Evolutionary conservation across 2,888 invertebrate species (phyloP), one percentile per base, ranked within the genome.

Genomic region (Platycheirus albimanus): DNA sequence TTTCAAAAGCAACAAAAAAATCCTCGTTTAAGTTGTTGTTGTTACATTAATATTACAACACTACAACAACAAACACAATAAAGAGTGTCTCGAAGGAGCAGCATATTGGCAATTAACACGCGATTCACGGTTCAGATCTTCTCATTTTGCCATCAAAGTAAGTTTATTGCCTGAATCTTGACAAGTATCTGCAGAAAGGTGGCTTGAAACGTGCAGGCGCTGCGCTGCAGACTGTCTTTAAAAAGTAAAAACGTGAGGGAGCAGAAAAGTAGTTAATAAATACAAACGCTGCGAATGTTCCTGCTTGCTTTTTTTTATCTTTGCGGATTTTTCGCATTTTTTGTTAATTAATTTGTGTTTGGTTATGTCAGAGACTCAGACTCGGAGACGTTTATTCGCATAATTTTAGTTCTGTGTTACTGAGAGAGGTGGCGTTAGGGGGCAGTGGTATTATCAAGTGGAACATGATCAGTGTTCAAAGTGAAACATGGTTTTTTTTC

Each of bases 31-130:
- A 28, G 47, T 19, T 51, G 28, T 69, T 43, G 56, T 20, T 43
- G 11, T 15, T 24, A 30, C n/a, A n/a, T n/a, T 13, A 8, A 1
- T 58, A 70, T 77, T 71, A 67, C 71, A 67, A 61, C 71, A 66
- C 47, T 76, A 51, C n/a, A n/a, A n/a, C n/a, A n/a, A n/a, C n/a
- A n/a, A n/a, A n/a, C n/a, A n/a, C n/a, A 45, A 61, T 76, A 81
- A 70, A 71, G 64, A 76, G 80, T 71, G 47, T 76, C 24, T 56
- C 58, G 61, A 45, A 58, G 33, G 30, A 28, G 79, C 45, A 30
- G 3, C 7, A 33, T 66, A 79, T 58, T 67, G 43, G 63, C 77
- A 77, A 83, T 83, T 72, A 83, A 83, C 81, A 83, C 72, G 77
- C 77, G 81, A 71, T 72, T 71, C 72, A 77, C 67, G 81, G 61